Evolutionary conservation across 1,140 invertebrate species (phyloP).

Genomic region (Temnothorax longispinosus): DNA sequence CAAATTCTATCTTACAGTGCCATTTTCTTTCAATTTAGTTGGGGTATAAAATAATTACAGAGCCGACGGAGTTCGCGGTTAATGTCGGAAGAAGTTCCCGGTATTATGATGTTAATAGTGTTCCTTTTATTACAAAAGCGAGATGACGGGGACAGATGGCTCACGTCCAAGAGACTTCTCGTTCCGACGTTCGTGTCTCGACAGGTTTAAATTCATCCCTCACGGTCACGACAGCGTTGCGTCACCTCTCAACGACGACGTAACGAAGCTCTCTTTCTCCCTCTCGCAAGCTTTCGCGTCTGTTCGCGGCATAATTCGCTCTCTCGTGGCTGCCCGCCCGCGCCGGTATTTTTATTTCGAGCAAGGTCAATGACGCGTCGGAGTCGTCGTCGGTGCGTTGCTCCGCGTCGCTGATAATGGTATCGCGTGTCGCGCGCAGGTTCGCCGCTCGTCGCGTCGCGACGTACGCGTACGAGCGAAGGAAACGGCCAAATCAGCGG

Average conservation of each 20-base stretch:
- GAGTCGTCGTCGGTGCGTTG: slow-evolving; percentile 67
- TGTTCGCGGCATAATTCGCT: background rate
- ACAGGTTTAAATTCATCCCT: slow-evolving; percentile 30
- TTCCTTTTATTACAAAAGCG: background rate
- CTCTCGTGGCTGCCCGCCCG: background rate
- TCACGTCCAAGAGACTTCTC: slow-evolving; percentile 1
- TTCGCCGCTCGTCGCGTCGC: background rate
- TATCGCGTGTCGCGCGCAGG: slow-evolving; percentile 48
- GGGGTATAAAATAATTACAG: slow-evolving; percentile 5
- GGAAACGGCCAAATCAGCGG: slow-evolving; percentile 41
- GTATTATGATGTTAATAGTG: background rate
- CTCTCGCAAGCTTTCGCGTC: background rate
- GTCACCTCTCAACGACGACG: background rate
- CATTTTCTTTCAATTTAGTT: background rate
- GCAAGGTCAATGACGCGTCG: slow-evolving; percentile 74
- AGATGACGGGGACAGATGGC: background rate
- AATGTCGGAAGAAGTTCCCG: background rate
- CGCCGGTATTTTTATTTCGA: slow-evolving; percentile 37
- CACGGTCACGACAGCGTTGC: slow-evolving; percentile 11
- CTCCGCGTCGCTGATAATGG: slow-evolving; percentile 62
- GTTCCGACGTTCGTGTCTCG: background rate
- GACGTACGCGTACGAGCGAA: background rate
- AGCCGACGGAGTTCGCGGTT: background rate
- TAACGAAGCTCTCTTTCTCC: background rate
- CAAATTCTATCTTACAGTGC: background rate